Conservation (phyloP, 2,888 invertebrate species). For the Ctenicera cuprea region DNA sequence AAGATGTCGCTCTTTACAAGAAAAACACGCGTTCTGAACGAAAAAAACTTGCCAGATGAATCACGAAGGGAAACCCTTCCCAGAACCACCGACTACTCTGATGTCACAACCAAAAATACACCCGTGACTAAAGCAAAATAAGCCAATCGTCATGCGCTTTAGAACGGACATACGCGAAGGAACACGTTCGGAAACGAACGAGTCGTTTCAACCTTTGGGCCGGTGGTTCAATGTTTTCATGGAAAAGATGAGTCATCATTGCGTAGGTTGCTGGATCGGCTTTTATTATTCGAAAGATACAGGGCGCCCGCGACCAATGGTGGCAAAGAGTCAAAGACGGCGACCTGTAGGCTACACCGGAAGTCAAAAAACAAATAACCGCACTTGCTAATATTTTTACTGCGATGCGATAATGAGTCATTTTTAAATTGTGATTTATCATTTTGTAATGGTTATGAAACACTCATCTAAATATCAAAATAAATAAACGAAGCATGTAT, state of each 20-base stretch:
- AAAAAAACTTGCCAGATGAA: constrained; percentile 65
- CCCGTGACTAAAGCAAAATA: constrained; percentile 60
- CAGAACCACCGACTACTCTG: constrained; percentile 70
- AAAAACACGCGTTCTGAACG: constrained; percentile 56
- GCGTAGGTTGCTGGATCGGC: constrained; percentile 55
- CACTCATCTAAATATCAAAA: neutral
- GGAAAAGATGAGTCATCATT: constrained; percentile 61
- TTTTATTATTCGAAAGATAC: constrained; percentile 49
- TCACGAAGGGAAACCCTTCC: constrained; percentile 70
- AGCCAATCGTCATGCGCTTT: constrained; percentile 45
- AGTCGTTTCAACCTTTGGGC: constrained; percentile 24
- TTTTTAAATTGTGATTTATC: constrained; percentile 15
- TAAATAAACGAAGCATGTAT: too few relatives aligned
- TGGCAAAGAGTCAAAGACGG: constrained; percentile 24
- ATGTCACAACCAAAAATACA: constrained; percentile 71
- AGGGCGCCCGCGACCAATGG: constrained; percentile 21
- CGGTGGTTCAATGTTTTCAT: constrained; percentile 51
- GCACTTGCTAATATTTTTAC: constrained; percentile 34
- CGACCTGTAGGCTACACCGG: constrained; percentile 49
- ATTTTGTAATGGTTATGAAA: constrained; percentile 8
- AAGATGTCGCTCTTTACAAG: constrained; percentile 49
- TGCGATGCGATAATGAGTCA: constrained; percentile 33
- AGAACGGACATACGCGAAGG: constrained; percentile 44
- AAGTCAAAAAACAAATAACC: constrained; percentile 43
- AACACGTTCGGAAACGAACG: constrained; percentile 50